phyloP scores from a whole-genome alignment of 1,140 invertebrate genomes.

The Heterodera schachtii region DNA sequence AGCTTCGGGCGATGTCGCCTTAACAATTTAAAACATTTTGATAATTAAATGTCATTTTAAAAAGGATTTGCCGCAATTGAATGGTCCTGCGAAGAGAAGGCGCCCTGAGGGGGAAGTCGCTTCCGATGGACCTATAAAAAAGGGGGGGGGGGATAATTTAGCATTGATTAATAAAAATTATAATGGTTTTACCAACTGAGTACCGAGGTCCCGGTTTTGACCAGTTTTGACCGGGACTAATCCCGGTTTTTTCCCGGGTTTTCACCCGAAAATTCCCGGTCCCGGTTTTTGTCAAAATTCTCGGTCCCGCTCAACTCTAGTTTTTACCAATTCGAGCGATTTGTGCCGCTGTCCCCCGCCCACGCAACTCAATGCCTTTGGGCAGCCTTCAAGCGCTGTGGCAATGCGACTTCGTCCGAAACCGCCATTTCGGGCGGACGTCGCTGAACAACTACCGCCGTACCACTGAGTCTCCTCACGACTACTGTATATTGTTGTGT shows the following conservation, averaged over 20 bases:
- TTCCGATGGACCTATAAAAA: slow-evolving; percentile 45
- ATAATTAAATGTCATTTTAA: too few relatives aligned
- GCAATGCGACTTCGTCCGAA: background rate
- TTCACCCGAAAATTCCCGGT: too few relatives aligned
- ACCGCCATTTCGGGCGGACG: background rate
- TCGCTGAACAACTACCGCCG: background rate
- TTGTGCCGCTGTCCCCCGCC: slow-evolving; percentile 27
- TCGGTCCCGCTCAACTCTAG: too few relatives aligned
- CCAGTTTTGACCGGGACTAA: too few relatives aligned
- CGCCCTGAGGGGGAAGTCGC: slow-evolving; percentile 50
- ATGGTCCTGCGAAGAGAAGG: slow-evolving; percentile 52
- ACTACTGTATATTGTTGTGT: background rate
- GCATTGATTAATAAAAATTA: background rate
- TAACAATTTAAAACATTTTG: slow-evolving; percentile 27
- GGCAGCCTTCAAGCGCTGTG: background rate
- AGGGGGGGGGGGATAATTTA: background rate
- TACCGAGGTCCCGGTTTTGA: too few relatives aligned
- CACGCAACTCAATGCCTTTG: background rate
- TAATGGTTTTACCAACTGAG: too few relatives aligned
- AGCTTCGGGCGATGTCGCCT: background rate
- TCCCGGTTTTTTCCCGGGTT: too few relatives aligned
- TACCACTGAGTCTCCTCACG: background rate
- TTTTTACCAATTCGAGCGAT: slow-evolving; percentile 49
- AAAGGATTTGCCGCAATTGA: slow-evolving; percentile 31
- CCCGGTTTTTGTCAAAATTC: too few relatives aligned